These are phyloP conservation scores for Pedionomus torquatus DNA, from an alignment of 2,113 vertebrate genomes.

Conservation along the genomic window DNA sequence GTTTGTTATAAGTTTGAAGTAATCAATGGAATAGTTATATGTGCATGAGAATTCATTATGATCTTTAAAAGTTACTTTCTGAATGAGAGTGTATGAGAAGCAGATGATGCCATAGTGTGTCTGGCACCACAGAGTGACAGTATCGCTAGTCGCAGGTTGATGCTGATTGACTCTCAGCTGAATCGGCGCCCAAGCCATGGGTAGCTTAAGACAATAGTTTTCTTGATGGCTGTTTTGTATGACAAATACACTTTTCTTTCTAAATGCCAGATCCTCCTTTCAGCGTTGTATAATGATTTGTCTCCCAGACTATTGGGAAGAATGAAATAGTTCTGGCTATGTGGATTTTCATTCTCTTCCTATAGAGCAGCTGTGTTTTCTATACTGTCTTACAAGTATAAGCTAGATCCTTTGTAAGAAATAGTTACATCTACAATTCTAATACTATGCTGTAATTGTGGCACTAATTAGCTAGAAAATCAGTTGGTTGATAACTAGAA, in stretches of 20 bases:
- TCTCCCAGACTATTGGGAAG: constrained; percentile 46
- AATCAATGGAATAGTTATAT: constrained; percentile 42
- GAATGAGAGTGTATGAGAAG: constrained; percentile 39
- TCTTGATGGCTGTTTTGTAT: constrained; percentile 59
- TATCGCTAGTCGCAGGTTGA: constrained; percentile 68
- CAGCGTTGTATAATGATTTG: constrained; percentile 54
- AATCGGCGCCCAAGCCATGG: neutral
- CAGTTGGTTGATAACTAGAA: neutral
- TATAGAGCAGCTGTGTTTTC: constrained; percentile 32
- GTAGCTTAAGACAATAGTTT: constrained; percentile 58
- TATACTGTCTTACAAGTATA: neutral
- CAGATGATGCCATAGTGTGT: constrained; percentile 58
- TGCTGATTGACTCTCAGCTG: constrained; percentile 61
- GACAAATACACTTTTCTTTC: constrained; percentile 60
- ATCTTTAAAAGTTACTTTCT: constrained; percentile 29
- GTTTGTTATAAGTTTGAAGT: constrained; percentile 25
- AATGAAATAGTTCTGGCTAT: constrained; percentile 28
- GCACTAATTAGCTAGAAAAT: neutral
- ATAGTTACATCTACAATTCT: neutral
- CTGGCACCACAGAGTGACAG: constrained; percentile 68
- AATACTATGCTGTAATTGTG: neutral
- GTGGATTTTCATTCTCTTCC: constrained; percentile 23
- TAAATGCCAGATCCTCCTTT: constrained; percentile 49
- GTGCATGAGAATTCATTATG: constrained; percentile 24
- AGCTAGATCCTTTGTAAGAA: neutral